Conservation (phyloP, 1,140 invertebrate genomes). For the Helicoverpa zea region DNA sequence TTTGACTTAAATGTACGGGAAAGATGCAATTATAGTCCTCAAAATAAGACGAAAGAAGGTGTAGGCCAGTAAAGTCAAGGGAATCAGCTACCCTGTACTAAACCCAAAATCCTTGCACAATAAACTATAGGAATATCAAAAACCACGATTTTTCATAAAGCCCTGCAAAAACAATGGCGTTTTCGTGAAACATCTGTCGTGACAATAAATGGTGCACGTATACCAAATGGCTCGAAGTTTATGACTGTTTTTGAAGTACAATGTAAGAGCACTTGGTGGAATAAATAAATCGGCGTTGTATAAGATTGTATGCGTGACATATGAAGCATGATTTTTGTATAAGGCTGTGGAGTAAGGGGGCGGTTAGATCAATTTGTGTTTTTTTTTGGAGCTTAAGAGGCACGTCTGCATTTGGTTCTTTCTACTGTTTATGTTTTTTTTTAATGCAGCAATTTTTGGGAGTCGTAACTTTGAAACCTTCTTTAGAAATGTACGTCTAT, state of each 20-base stretch:
- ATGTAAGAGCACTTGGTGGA: slow-evolving; percentile 16
- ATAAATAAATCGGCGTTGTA: slow-evolving; percentile 20
- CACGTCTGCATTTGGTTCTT: too few species aligned
- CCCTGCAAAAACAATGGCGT: slow-evolving; percentile 9
- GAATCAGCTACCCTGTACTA: too few species aligned
- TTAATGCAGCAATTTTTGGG: too few species aligned
- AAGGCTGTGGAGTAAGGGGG: neutral
- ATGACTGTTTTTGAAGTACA: slow-evolving; percentile 13
- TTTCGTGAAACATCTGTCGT: slow-evolving; percentile 3
- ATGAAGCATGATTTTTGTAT: neutral
- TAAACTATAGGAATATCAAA: neutral
- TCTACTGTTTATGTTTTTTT: too few species aligned
- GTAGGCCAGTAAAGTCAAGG: too few species aligned
- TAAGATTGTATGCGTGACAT: neutral
- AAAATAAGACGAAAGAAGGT: too few species aligned
- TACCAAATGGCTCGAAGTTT: slow-evolving; percentile 22
- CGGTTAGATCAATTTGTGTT: too few species aligned
- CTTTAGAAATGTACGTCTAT: too few species aligned
- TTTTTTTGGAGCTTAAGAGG: too few species aligned
- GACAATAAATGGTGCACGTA: slow-evolving; percentile 24
- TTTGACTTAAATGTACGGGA: too few species aligned
- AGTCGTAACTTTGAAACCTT: too few species aligned
- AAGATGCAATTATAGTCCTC: too few species aligned
- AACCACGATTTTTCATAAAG: slow-evolving; percentile 18
- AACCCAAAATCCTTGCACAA: neutral